These are phyloP conservation scores for Oncorhynchus keta DNA, from an alignment of 2,113 vertebrate genomes.

Conservation along the genomic window DNA sequence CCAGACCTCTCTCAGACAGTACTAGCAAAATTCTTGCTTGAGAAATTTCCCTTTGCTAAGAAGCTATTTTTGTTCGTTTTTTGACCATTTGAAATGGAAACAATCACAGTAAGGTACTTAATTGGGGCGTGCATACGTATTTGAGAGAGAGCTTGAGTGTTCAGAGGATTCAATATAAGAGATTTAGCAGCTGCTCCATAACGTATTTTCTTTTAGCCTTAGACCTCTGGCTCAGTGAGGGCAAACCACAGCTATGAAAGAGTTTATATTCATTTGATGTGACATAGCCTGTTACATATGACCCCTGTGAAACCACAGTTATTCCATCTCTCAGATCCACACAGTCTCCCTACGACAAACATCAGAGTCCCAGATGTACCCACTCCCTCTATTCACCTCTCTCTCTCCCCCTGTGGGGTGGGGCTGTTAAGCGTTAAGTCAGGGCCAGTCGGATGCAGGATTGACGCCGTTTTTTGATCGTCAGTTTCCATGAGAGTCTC, in stretches of 20 bases:
- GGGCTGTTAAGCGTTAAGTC: constrained; percentile 13
- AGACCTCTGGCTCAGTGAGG: constrained; percentile 10
- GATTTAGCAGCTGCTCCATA: constrained; percentile 30
- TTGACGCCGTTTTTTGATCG: constrained; percentile 34
- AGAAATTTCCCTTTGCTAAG: no score
- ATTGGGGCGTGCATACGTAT: not conserved
- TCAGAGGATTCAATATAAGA: constrained; percentile 2
- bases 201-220: constrained; percentile 4
- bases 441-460: constrained; percentile 11
- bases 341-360: not conserved
- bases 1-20: no score
- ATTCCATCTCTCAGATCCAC: constrained; percentile 1
- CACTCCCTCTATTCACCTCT: not conserved
- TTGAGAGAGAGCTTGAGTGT: not conserved
- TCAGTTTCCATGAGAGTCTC: constrained; percentile 57
- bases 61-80: no score
- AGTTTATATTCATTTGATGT: constrained; percentile 40
- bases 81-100: no score
- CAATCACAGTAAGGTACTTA: no score
- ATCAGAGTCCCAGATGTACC: not conserved
- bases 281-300: constrained; percentile 14
- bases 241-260: constrained; percentile 31
- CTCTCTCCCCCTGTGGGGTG: constrained; percentile 14
- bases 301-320: constrained; percentile 8
- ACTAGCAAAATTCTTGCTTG: no score